Conservation (phyloP, 2,888 invertebrate genomes). For the Heteromyza rotundicornis region DNA sequence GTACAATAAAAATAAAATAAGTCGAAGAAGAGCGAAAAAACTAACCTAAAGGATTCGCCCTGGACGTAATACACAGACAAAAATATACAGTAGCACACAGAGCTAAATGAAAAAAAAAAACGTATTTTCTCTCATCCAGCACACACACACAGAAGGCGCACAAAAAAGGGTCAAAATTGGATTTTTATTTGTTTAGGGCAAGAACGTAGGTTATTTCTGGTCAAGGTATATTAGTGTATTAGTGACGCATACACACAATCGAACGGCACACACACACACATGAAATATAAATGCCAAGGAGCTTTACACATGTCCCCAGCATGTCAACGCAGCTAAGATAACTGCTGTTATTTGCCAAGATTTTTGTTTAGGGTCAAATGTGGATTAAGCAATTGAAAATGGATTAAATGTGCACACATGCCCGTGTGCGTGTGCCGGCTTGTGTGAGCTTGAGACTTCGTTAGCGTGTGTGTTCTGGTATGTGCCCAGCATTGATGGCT, state of each 20-base stretch:
- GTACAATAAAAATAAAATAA: neutral
- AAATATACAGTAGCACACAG: neutral
- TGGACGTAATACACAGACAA: neutral
- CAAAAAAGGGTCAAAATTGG: slow-evolving; percentile 5
- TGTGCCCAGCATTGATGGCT: slow-evolving; percentile 1
- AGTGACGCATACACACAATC: neutral
- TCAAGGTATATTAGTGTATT: slow-evolving; percentile 3
- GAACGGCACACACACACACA: neutral
- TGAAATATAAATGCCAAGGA: neutral
- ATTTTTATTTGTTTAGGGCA: slow-evolving; percentile 6
- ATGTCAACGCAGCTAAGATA: neutral
- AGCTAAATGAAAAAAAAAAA: no score
- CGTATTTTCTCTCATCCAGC: neutral
- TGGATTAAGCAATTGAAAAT: slow-evolving; percentile 33
- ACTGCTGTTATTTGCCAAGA: slow-evolving; percentile 3
- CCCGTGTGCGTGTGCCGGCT: neutral
- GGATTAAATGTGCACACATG: slow-evolving; percentile 23
- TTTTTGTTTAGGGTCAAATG: slow-evolving; percentile 22
- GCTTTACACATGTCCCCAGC: neutral
- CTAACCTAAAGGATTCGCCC: neutral
- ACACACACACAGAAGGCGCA: neutral
- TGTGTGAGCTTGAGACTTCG: slow-evolving; percentile 6
- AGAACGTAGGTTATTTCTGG: neutral
- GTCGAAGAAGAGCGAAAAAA: neutral
- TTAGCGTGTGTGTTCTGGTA: neutral